Percentiles rank a stretch among this genome's conserved stretches.
phyloP scores from a whole-genome alignment of 2,888 invertebrate species.

The Cantharis flavilabris region DNA sequence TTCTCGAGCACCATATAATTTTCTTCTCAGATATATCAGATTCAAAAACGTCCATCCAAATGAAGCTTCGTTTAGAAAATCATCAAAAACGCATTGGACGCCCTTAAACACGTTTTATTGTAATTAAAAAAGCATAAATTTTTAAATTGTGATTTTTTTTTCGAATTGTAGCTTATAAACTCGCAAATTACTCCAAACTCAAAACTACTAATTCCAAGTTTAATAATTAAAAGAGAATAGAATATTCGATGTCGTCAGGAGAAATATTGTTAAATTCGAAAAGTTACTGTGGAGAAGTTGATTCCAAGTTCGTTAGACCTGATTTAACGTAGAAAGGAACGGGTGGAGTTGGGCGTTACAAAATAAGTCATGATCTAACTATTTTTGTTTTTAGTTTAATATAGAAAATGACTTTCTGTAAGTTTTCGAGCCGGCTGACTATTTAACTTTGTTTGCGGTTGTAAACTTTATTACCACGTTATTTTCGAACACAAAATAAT shows the following conservation, averaged over 20 bases:
- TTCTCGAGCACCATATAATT: conserved; percentile 55
- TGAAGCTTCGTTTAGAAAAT: conserved; percentile 10
- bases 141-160: conserved; percentile 5
- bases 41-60: conserved; percentile 39
- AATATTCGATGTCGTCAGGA: background rate
- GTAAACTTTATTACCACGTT: background rate
- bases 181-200: background rate
- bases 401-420: conserved; percentile 26
- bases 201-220: background rate
- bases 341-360: conserved; percentile 28
- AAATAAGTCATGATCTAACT: conserved; percentile 28
- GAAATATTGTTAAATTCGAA: background rate
- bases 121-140: conserved; percentile 40
- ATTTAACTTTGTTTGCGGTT: background rate
- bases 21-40: conserved; percentile 50
- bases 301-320: conserved; percentile 27
- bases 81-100: conserved; percentile 25
- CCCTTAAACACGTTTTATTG: conserved; percentile 37
- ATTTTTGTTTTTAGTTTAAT: conserved; percentile 27
- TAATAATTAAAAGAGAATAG: background rate
- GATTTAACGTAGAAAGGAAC: conserved; percentile 21
- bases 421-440: conserved; percentile 5
- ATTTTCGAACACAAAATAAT: background rate
- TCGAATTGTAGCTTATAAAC: conserved; percentile 3
- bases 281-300: conserved; percentile 6